Conservation (phyloP, 2,888 invertebrate species). For the Cordylochernes scorpioides region DNA sequence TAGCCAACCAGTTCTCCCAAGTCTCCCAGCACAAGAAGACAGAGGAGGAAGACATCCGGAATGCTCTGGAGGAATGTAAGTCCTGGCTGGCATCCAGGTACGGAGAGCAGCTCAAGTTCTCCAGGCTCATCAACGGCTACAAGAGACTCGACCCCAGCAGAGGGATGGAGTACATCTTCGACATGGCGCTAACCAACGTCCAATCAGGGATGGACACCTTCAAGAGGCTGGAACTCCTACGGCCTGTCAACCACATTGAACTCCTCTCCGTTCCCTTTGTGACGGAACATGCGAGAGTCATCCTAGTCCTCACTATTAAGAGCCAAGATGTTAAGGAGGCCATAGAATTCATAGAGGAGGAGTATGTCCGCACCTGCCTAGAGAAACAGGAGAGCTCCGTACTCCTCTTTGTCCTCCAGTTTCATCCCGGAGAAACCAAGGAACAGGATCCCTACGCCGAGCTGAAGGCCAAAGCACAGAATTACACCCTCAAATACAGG, state of each 20-base stretch:
- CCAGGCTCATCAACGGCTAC: constrained; percentile 34
- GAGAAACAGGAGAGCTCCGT: constrained; percentile 49
- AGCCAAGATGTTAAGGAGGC: constrained; percentile 26
- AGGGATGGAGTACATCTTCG: constrained; percentile 58
- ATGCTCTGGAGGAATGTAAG: too few relatives aligned
- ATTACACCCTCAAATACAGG: constrained; percentile 35
- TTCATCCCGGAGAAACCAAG: constrained; percentile 21
- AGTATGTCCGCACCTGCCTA: constrained; percentile 43
- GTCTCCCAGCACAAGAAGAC: constrained; percentile 31
- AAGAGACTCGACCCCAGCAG: constrained; percentile 48
- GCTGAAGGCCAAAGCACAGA: constrained; percentile 35
- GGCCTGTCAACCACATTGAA: constrained; percentile 61
- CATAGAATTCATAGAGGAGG: constrained; percentile 37
- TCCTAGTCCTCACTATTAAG: constrained; percentile 42
- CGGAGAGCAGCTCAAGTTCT: constrained; percentile 18
- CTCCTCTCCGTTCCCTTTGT: constrained; percentile 79
- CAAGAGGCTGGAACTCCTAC: constrained; percentile 42
- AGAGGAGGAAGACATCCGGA: constrained; percentile 38
- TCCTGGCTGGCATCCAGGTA: constrained; percentile 17
- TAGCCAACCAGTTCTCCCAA: constrained; percentile 45
- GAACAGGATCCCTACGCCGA: constrained; percentile 31
- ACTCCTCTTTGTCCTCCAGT: constrained; percentile 39
- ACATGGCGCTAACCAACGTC: constrained; percentile 23
- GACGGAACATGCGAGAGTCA: constrained; percentile 62
- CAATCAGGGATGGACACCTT: constrained; percentile 15